phyloP scores from a whole-genome alignment of 2,888 invertebrate species.

The Pterobdella sp. region DNA sequence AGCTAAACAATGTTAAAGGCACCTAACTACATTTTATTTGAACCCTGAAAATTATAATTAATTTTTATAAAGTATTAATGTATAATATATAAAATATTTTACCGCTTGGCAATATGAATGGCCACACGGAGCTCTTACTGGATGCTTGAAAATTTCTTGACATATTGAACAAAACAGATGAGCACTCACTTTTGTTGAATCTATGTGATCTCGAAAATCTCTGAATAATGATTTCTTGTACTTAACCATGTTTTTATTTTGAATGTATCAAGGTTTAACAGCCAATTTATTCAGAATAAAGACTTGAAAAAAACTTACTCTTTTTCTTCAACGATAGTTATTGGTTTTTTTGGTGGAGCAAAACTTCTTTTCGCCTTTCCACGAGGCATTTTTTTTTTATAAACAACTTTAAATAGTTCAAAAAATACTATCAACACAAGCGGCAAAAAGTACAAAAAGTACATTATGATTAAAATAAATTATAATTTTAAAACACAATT shows the following conservation, averaged over 20 bases:
- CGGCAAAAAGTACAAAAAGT: neutral
- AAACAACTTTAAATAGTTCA: neutral
- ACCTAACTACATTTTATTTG: neutral
- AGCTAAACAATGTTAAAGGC: neutral
- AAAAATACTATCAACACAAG: neutral
- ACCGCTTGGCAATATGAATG: conserved; percentile 45
- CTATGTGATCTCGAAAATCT: conserved; percentile 41
- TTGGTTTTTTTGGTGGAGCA: neutral
- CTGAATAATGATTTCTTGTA: neutral
- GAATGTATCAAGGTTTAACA: neutral
- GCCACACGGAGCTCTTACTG: conserved; percentile 45
- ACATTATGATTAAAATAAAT: neutral
- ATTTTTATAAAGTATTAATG: neutral
- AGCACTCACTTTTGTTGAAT: conserved; percentile 42
- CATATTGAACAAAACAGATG: conserved; percentile 45
- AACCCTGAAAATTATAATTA: no score
- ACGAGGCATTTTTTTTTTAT: neutral
- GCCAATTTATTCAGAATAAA: neutral
- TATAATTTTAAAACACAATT: neutral
- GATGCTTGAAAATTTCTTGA: conserved; percentile 43
- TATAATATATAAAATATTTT: neutral
- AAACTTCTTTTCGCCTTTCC: neutral
- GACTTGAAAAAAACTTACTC: conserved; percentile 3
- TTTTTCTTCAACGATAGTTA: neutral
- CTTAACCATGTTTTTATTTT: neutral